Evolutionary conservation across 2,888 invertebrate species (phyloP).

Genomic region (Lasioglossum figueresi): DNA sequence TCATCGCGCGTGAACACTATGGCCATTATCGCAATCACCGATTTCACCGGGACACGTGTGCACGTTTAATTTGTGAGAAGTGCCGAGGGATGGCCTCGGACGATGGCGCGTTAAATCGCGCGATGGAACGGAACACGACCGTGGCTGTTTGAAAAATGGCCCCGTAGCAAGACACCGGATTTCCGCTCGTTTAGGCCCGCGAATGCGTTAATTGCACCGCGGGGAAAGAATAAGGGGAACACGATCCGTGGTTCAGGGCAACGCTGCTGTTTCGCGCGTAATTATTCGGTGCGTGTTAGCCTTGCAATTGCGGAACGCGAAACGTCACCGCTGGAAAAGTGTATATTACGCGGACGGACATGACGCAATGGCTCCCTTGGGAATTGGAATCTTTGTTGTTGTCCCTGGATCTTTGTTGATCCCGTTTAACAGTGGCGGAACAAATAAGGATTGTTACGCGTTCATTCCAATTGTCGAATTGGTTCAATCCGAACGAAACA

Average conservation of each 20-base stretch:
- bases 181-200: conserved; percentile 53
- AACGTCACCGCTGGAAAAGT: background rate
- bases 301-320: conserved; percentile 21
- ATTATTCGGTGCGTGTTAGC: conserved; percentile 30
- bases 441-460: too few relatives aligned
- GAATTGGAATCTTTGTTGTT: background rate
- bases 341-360: background rate
- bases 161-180: conserved; percentile 42
- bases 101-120: conserved; percentile 38
- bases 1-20: background rate
- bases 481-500: background rate
- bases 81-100: background rate
- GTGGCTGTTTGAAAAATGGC: conserved; percentile 44
- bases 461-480: too few relatives aligned
- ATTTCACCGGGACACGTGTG: conserved; percentile 16
- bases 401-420: background rate
- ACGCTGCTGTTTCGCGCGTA: conserved; percentile 18
- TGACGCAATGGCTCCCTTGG: background rate
- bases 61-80: conserved; percentile 15
- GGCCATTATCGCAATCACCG: background rate
- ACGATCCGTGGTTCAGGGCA: conserved; percentile 27
- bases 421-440: background rate
- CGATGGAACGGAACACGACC: conserved; percentile 23
- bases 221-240: conserved; percentile 9
- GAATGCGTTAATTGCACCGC: conserved; percentile 48